Evolutionary conservation across 2,888 invertebrate species (phyloP).

Genomic region (Euphydryas editha): DNA sequence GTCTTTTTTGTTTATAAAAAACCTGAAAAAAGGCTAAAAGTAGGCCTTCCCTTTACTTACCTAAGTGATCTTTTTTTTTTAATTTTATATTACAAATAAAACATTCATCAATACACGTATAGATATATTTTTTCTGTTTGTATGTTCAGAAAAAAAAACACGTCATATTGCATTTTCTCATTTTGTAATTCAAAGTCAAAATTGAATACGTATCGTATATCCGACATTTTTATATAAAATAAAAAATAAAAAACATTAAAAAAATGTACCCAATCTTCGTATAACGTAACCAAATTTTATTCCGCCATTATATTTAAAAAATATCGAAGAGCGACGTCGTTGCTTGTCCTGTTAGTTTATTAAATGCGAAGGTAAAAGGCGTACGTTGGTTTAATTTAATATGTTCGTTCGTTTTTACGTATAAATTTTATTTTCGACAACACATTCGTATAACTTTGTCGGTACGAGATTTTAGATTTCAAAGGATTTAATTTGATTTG

Average conservation of each 20-base stretch:
- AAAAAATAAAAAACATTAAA: background rate
- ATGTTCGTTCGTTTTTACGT: constrained; percentile 30
- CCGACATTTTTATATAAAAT: background rate
- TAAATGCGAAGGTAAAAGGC: constrained; percentile 29
- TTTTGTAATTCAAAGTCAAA: background rate
- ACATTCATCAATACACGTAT: no score
- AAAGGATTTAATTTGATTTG: constrained; percentile 24
- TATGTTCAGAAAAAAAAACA: no score
- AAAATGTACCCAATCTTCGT: constrained; percentile 14
- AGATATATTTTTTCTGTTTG: no score
- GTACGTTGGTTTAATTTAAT: constrained; percentile 39
- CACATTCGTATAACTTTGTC: constrained; percentile 26
- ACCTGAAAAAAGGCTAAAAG: no score
- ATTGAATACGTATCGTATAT: background rate
- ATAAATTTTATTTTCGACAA: constrained; percentile 32
- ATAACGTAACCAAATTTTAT: constrained; percentile 25
- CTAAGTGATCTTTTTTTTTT: no score
- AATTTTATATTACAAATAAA: no score
- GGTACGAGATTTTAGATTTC: constrained; percentile 17
- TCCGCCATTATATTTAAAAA: constrained; percentile 13
- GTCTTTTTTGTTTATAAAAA: no score
- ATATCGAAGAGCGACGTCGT: constrained; percentile 4
- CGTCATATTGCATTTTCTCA: no score
- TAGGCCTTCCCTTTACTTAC: no score
- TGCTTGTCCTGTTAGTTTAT: constrained; percentile 22